Evolutionary conservation across 2,797 vertebrate genomes (phyloP).

Genomic region (Picus viridis): DNA sequence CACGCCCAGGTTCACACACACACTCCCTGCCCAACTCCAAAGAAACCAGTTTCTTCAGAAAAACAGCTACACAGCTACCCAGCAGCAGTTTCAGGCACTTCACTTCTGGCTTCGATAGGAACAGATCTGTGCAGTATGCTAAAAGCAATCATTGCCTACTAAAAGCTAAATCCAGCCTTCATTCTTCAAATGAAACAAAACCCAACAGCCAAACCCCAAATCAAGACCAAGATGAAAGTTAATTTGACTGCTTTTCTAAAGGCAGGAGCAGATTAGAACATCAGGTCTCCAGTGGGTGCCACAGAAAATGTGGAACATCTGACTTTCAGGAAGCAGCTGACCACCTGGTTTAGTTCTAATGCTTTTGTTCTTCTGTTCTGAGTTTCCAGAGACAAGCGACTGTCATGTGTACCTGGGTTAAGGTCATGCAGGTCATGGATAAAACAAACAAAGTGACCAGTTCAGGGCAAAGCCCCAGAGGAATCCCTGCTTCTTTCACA

Average conservation of each 20-base stretch:
- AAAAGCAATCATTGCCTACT: background rate
- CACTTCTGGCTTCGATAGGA: background rate
- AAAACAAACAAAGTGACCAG: background rate
- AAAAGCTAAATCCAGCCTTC: background rate
- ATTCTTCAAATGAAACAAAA: background rate
- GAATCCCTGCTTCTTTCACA: background rate
- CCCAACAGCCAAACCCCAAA: too few relatives aligned
- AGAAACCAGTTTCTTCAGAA: background rate
- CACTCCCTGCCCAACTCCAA: background rate
- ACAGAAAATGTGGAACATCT: background rate
- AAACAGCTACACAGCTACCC: background rate
- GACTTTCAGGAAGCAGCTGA: background rate
- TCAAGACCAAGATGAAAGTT: fast-evolving
- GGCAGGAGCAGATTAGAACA: background rate
- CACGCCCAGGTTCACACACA: background rate
- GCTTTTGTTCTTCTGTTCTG: background rate
- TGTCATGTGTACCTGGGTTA: background rate
- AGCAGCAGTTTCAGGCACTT: background rate
- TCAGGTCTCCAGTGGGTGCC: background rate
- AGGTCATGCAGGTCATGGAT: background rate
- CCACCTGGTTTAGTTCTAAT: background rate
- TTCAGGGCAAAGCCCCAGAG: background rate
- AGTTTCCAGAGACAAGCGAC: background rate
- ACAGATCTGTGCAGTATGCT: background rate
- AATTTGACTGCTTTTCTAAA: background rate